Percentiles rank a stretch among this genome's conserved stretches.
These are phyloP conservation scores for Carollia perspicillata DNA, from an alignment of 2,113 vertebrate genomes.

Conservation along the genomic window DNA sequence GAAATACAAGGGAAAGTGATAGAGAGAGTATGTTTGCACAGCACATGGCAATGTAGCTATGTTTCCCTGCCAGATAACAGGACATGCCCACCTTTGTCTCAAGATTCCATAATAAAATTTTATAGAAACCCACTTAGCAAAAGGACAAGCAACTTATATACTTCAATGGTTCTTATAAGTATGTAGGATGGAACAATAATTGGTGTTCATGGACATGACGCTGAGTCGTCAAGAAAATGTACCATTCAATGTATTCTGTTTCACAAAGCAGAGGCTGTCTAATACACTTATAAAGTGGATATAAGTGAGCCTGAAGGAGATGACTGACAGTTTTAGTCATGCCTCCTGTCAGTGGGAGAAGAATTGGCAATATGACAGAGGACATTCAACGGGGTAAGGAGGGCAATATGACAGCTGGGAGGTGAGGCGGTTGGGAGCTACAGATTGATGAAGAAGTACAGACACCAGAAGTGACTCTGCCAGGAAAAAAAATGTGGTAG, in stretches of 20 bases:
- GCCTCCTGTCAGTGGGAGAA: constrained; percentile 26
- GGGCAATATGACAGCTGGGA: neutral
- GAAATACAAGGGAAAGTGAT: neutral
- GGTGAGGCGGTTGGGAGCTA: neutral
- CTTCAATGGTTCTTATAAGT: neutral
- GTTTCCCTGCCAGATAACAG: neutral
- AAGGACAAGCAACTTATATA: constrained; percentile 11
- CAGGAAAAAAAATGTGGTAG: neutral
- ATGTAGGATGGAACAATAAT: constrained; percentile 33
- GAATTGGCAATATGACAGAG: constrained; percentile 50
- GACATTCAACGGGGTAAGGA: neutral
- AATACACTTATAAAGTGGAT: constrained; percentile 15
- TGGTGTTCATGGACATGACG: constrained; percentile 28
- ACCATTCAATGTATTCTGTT: constrained; percentile 39
- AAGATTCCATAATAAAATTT: neutral
- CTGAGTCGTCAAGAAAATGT: neutral
- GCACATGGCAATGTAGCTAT: neutral
- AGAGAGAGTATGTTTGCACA: neutral
- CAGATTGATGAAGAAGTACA: constrained; percentile 16
- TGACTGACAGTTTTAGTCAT: constrained; percentile 67
- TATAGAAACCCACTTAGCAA: constrained; percentile 18
- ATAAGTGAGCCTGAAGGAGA: constrained; percentile 32
- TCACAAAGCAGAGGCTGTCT: constrained; percentile 43
- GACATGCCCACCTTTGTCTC: neutral
- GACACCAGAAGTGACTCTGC: neutral